Conservation (phyloP, 2,888 invertebrate species). For the Autographa gamma region DNA sequence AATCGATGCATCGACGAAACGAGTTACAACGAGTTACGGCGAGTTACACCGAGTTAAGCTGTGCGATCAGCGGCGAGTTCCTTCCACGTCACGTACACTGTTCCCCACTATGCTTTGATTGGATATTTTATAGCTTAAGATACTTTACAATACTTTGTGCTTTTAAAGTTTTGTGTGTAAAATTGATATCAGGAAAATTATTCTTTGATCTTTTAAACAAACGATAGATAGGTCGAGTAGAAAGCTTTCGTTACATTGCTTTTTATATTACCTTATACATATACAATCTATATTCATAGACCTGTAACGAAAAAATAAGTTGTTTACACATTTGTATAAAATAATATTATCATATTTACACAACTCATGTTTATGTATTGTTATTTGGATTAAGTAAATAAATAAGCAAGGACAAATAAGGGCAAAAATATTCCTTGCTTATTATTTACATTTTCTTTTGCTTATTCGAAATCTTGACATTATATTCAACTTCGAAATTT, state of each 20-base stretch:
- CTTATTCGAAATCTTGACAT: constrained; percentile 14
- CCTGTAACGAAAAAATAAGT: not conserved
- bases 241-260: too few relatives aligned
- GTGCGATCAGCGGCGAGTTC: constrained; percentile 56
- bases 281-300: not conserved
- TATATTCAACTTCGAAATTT: constrained; percentile 7
- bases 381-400: not conserved
- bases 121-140: constrained; percentile 60
- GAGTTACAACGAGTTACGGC: constrained; percentile 48
- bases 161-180: not conserved
- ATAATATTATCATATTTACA: not conserved
- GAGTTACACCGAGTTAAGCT: constrained; percentile 60
- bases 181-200: not conserved
- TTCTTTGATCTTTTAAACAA: not conserved
- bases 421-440: not conserved
- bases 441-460: not conserved
- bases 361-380: not conserved
- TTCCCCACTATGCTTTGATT: constrained; percentile 61
- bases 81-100: constrained; percentile 60
- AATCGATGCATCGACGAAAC: constrained; percentile 60
- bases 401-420: not conserved
- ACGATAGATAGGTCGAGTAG: too few relatives aligned
- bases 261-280: too few relatives aligned
- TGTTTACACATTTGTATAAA: not conserved
- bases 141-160: constrained; percentile 40